Conservation (phyloP, 2,888 invertebrate genomes). For the Idaea dimidiata region DNA sequence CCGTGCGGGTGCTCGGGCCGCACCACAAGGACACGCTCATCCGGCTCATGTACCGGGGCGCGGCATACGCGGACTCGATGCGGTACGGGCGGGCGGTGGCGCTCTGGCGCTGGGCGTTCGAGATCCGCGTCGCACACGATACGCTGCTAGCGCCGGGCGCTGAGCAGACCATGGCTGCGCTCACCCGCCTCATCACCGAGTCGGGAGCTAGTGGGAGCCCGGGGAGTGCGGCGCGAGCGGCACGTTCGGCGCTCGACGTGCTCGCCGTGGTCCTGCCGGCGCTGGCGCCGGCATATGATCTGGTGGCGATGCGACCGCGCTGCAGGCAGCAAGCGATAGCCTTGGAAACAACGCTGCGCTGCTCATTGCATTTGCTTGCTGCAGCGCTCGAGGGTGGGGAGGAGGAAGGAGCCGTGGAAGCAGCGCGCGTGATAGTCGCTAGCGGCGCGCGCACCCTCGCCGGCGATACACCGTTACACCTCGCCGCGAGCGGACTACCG, state of each 20-base stretch:
- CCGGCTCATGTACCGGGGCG: slow-evolving; percentile 84
- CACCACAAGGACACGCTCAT: slow-evolving; percentile 94
- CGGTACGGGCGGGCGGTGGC: slow-evolving; percentile 92
- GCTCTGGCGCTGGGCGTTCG: slow-evolving; percentile 91
- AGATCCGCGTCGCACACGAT: slow-evolving; percentile 89
- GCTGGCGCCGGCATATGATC: slow-evolving; percentile 52
- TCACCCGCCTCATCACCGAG: slow-evolving; percentile 90
- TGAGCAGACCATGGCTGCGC: slow-evolving; percentile 91
- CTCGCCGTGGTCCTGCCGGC: slow-evolving; percentile 85
- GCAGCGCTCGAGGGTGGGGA: slow-evolving; percentile 77
- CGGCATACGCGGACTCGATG: slow-evolving; percentile 38
- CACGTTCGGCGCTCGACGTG: slow-evolving; percentile 78
- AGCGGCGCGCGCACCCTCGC: slow-evolving; percentile 85
- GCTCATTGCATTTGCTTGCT: slow-evolving; percentile 75
- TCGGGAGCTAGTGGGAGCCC: slow-evolving; percentile 82
- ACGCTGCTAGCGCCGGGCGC: slow-evolving; percentile 87
- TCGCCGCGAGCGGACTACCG: slow-evolving; percentile 88
- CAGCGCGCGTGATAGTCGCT: slow-evolving; percentile 39
- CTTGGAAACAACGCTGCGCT: slow-evolving; percentile 85
- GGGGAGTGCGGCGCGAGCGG: slow-evolving; percentile 47
- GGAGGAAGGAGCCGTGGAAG: slow-evolving; percentile 63
- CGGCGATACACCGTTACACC: slow-evolving; percentile 91
- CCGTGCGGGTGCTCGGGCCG: slow-evolving; percentile 92
- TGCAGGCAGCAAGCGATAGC: slow-evolving; percentile 89
- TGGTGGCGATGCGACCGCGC: slow-evolving; percentile 83